A percentile compares a stretch with the other conserved stretches of the same genome.
These are phyloP conservation scores for Proales similis DNA, from an alignment of 1,140 invertebrate species.

Conservation along the genomic window DNA sequence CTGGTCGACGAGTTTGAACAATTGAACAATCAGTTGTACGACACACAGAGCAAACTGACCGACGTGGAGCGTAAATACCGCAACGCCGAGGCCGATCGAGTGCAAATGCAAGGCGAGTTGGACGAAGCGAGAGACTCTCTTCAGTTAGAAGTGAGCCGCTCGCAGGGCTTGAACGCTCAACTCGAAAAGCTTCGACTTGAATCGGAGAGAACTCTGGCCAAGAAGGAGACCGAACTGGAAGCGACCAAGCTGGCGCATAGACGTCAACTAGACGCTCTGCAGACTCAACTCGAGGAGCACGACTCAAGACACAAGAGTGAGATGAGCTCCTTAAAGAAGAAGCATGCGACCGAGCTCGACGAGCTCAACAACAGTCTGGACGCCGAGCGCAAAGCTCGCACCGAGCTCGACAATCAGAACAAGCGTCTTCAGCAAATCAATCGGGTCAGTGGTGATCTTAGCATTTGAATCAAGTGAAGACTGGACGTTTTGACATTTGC, in stretches of 20 bases:
- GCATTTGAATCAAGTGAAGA: background rate
- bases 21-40: constrained; percentile 11
- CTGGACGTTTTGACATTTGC: background rate
- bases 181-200: constrained; percentile 17
- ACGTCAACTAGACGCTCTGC: constrained; percentile 22
- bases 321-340: constrained; percentile 8
- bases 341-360: constrained; percentile 28
- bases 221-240: constrained; percentile 36
- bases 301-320: constrained; percentile 23
- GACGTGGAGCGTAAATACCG: constrained; percentile 14
- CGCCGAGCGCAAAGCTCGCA: constrained; percentile 1
- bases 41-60: background rate
- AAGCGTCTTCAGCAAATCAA: constrained; percentile 21
- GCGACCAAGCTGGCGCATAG: background rate
- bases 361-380: constrained; percentile 13
- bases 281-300: constrained; percentile 32
- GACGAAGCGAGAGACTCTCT: constrained; percentile 18
- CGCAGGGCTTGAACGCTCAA: constrained; percentile 8
- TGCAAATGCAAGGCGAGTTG: background rate
- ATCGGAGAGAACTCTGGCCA: constrained; percentile 23
- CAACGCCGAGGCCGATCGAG: constrained; percentile 32
- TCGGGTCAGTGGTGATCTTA: background rate
- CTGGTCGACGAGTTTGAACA: constrained; percentile 30
- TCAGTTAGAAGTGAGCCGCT: constrained; percentile 6
- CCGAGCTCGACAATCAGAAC: constrained; percentile 10